Conservation (phyloP, 2,888 invertebrate genomes). For the Lepidochrysops patricia region DNA sequence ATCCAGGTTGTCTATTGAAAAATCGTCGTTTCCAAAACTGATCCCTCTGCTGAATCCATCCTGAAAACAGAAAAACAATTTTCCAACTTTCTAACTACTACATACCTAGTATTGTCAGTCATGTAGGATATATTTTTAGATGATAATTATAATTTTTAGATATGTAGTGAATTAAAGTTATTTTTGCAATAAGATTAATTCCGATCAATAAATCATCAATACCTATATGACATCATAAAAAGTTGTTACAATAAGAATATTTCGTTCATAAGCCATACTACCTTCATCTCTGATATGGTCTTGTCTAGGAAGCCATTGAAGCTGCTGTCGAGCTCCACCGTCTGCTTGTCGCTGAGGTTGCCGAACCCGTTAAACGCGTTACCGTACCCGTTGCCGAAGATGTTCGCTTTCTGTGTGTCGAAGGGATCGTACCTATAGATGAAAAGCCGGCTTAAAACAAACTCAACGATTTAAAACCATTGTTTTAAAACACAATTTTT, state of each 20-base stretch:
- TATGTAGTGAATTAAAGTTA: too few species aligned
- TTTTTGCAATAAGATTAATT: too few species aligned
- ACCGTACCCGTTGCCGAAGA: slow-evolving; percentile 56
- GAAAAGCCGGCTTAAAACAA: too few species aligned
- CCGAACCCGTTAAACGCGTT: slow-evolving; percentile 63
- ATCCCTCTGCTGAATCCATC: slow-evolving; percentile 92
- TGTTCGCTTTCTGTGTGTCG: slow-evolving; percentile 82
- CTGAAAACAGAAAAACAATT: slow-evolving; percentile 72
- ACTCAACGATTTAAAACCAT: too few species aligned
- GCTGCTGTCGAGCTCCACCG: slow-evolving; percentile 68
- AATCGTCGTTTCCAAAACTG: slow-evolving; percentile 93
- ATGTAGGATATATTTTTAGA: too few species aligned
- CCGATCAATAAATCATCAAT: too few species aligned
- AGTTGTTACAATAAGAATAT: too few species aligned
- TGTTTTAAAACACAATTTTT: too few species aligned
- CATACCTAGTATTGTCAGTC: too few species aligned
- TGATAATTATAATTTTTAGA: too few species aligned
- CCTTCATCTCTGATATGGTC: slow-evolving; percentile 90
- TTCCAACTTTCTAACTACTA: too few species aligned
- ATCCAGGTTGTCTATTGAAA: slow-evolving; percentile 94
- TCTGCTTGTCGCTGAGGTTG: slow-evolving; percentile 62
- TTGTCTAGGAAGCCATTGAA: slow-evolving; percentile 88
- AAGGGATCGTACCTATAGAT: slow-evolving; percentile 91
- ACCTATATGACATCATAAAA: too few species aligned
- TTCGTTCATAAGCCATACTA: slow-evolving; percentile 36